phyloP scores from a whole-genome alignment of 92 coral and sea anemone species.

The Palythoa heliodiscus region DNA sequence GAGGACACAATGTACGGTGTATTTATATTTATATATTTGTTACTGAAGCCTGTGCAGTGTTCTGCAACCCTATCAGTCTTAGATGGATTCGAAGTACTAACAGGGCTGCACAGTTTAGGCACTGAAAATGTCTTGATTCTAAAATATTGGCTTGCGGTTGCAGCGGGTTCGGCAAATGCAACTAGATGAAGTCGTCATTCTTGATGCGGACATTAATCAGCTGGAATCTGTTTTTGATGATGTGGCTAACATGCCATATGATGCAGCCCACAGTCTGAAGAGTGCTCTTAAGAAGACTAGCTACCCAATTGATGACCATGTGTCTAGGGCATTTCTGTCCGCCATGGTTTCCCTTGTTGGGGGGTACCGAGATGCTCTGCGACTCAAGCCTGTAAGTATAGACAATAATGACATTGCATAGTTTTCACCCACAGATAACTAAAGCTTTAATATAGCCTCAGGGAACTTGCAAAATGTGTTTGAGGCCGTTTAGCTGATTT shows the following conservation, averaged over 20 bases:
- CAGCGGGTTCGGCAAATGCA: slow-evolving; percentile 95
- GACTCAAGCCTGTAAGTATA: slow-evolving; percentile 78
- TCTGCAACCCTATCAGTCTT: no score
- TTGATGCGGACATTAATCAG: slow-evolving; percentile 90
- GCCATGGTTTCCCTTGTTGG: slow-evolving; percentile 94
- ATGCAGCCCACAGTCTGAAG: slow-evolving; percentile 74
- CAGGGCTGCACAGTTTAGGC: no score
- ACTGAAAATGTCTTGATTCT: background rate
- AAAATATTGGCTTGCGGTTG: background rate
- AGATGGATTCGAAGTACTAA: no score
- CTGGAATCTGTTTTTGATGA: slow-evolving; percentile 85
- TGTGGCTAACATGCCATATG: slow-evolving; percentile 72
- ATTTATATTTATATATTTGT: no score
- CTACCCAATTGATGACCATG: slow-evolving; percentile 87
- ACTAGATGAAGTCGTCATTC: slow-evolving; percentile 89
- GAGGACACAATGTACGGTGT: no score
- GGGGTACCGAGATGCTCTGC: slow-evolving; percentile 90
- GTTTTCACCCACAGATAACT: background rate
- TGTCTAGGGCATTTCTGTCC: slow-evolving; percentile 81
- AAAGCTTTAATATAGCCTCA: background rate
- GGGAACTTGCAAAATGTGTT: no score
- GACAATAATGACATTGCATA: background rate
- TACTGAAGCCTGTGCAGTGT: no score
- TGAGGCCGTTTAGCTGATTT: no score
- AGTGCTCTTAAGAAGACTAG: slow-evolving; percentile 84